Percentiles rank a stretch among this genome's conserved stretches.
These are phyloP conservation scores for Tachycineta bicolor DNA, from an alignment of 2,113 vertebrate genomes.

Conservation along the genomic window DNA sequence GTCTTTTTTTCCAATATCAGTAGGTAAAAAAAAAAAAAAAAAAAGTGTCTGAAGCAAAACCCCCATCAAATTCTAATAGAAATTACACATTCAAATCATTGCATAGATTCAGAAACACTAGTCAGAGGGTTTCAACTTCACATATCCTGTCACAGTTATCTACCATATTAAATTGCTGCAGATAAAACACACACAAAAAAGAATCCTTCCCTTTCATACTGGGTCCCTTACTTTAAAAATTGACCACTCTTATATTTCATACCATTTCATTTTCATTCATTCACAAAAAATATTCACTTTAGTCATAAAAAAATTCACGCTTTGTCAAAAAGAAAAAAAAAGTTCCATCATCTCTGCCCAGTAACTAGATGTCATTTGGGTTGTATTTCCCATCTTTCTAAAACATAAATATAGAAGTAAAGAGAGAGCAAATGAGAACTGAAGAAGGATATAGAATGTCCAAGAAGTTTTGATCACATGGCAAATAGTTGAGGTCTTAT, in stretches of 20 bases:
- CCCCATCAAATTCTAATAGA: background rate
- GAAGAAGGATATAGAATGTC: background rate
- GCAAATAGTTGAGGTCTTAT: background rate
- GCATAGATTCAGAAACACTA: background rate
- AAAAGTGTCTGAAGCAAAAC: background rate
- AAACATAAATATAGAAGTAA: background rate
- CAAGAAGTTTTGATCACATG: background rate
- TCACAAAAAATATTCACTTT: background rate
- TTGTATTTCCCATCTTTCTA: background rate
- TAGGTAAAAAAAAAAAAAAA: background rate
- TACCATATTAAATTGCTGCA: background rate
- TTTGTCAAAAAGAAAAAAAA: background rate
- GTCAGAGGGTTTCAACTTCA: background rate
- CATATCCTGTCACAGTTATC: background rate
- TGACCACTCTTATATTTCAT: background rate
- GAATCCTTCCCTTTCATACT: background rate
- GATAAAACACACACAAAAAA: background rate
- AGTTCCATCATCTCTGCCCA: background rate
- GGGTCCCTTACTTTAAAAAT: background rate
- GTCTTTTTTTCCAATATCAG: background rate
- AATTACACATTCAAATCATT: background rate
- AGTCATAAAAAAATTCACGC: background rate
- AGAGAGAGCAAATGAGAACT: background rate
- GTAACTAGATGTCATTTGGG: background rate
- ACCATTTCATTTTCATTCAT: background rate